Base-by-base conservation (phyloP, 2,888 invertebrate genomes). In the Idaea biselata region DNA sequence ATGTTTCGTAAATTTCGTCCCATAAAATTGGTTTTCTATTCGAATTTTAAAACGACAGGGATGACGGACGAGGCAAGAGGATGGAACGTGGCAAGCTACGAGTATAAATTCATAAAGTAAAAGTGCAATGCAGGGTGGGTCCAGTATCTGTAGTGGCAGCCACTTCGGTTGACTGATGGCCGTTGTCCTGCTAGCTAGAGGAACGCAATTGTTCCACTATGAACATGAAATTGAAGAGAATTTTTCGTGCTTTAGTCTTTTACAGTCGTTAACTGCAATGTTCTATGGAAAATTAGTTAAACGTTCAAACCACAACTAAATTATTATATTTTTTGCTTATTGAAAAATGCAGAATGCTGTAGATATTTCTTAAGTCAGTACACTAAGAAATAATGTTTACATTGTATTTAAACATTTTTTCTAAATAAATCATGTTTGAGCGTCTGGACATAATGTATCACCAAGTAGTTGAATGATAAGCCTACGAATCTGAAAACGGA, bases 11-110 rank as follows among this genome's bases (percentile, higher is more conserved):
- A 44, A 44, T 44, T 44, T 44, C 60, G 7, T 57, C 63, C 63
- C 66, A 59, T 68, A 25, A 56, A 55, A 60, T 66, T n/a, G 58
- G 31, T 63, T 62, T 58, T 63, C 63, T 18, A 57, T 68, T 67
- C 67, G 60, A 60, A 70, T 70, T 68, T 62, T 69, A 73, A 76
- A 74, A 61, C 63, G 66, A 62, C 61, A 66, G 63, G 44, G 71
- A 78, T 83, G 84, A 86, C 80, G 84, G 84, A 88, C 80, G 82
- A 82, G 78, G 72, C 67, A 70, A 75, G 76, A 75, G 78, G 82
- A 81, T 73, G 80, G 80, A 82, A 82, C 82, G 80, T 80, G 78
- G 81, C 75, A 75, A 78, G 80, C 81, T 80, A 25, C 25, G 25
- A 25, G 25, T 25, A 83, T 81, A 80, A 81, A 82, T 83, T 82